Evolutionary conservation across 2,113 vertebrate genomes (phyloP).

Genomic region (Columba livia): DNA sequence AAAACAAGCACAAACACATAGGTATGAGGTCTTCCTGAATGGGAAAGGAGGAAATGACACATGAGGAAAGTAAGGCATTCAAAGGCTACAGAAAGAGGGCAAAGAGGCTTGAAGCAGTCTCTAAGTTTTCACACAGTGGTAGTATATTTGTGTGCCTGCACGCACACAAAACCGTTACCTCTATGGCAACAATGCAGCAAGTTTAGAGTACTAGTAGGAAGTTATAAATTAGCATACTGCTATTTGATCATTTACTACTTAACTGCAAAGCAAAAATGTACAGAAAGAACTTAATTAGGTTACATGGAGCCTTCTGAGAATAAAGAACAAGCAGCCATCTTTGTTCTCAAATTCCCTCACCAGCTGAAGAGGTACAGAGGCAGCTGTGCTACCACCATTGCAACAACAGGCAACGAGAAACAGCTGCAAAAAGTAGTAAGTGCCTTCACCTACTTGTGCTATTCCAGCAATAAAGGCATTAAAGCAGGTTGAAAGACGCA

Average conservation of each 20-base stretch:
- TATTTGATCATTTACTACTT: not conserved
- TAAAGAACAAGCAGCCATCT: not conserved
- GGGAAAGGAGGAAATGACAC: not conserved
- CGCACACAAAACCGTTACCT: rapidly evolving
- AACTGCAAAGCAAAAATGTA: not conserved
- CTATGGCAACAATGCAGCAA: not conserved
- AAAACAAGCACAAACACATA: not conserved
- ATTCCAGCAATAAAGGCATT: conserved; percentile 98
- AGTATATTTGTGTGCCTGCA: not conserved
- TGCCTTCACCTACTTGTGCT: conserved; percentile 83
- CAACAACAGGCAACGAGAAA: not conserved
- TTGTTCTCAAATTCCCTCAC: not conserved
- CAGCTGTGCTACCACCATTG: not conserved
- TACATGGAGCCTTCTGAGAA: not conserved
- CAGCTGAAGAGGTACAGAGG: not conserved
- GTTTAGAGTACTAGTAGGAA: not conserved
- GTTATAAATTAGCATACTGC: not conserved
- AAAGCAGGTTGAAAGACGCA: conserved; percentile 96
- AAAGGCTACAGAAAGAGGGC: not conserved
- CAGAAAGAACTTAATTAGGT: not conserved
- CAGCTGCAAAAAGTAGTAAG: not conserved
- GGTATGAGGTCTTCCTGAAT: not conserved
- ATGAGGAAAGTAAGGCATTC: not conserved
- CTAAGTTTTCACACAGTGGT: not conserved
- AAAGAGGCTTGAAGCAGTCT: not conserved